These are phyloP conservation scores for Dipodomys spectabilis DNA, from an alignment of 2,113 vertebrate species.

Conservation along the genomic window DNA sequence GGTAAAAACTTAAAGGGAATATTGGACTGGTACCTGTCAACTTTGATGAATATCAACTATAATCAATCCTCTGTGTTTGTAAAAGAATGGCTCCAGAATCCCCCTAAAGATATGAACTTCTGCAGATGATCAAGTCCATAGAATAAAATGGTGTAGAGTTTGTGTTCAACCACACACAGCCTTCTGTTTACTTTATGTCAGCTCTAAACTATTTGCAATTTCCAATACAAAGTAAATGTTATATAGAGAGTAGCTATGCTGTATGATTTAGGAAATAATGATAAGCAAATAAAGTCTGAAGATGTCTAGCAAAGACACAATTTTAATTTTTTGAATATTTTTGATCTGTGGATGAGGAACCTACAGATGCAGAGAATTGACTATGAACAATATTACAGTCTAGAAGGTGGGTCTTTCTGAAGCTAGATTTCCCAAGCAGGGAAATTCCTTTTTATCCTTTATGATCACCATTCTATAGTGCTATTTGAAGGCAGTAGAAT, in stretches of 20 bases:
- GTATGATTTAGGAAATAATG: not conserved
- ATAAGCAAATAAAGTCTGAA: not conserved
- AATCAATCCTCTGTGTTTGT: not conserved
- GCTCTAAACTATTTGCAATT: not conserved
- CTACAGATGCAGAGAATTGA: not conserved
- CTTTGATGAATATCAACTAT: constrained; percentile 30
- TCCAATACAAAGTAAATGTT: too few species aligned
- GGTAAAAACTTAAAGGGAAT: not conserved
- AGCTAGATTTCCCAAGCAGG: not conserved
- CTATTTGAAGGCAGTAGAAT: not conserved
- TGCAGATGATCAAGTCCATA: not conserved
- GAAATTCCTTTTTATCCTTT: not conserved
- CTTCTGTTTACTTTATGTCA: not conserved
- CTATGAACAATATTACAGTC: not conserved
- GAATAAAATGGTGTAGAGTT: not conserved
- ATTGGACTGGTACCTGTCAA: not conserved
- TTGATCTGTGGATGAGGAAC: not conserved
- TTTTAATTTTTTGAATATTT: not conserved
- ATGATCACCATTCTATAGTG: not conserved
- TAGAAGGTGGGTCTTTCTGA: not conserved
- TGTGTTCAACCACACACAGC: not conserved
- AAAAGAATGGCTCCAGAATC: not conserved
- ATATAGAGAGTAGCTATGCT: not conserved
- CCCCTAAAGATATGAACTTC: not conserved
- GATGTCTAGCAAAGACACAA: not conserved